Conservation (phyloP, 2,113 vertebrate species). For the Balaeniceps rex region DNA sequence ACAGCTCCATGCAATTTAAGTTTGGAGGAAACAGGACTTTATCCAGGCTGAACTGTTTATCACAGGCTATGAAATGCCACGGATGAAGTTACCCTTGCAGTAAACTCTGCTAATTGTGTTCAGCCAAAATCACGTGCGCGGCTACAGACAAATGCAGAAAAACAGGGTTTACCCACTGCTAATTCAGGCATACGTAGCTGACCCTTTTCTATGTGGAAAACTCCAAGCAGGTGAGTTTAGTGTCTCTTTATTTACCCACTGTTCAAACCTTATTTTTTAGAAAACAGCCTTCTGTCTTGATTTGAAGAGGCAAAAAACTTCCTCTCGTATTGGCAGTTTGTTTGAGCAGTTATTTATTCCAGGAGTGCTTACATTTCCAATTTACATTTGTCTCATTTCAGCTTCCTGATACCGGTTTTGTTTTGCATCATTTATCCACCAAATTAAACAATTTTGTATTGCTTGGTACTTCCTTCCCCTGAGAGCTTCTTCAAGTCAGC, state of each 20-base stretch:
- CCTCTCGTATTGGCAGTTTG: not conserved
- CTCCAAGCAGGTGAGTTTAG: not conserved
- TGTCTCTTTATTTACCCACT: not conserved
- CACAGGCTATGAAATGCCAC: not conserved
- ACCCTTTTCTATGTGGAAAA: not conserved
- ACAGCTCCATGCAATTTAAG: not conserved
- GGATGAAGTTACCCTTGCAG: not conserved
- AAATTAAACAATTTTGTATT: not conserved
- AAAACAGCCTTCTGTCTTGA: not conserved
- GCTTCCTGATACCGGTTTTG: not conserved
- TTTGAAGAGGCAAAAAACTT: not conserved
- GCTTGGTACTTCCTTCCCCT: not conserved
- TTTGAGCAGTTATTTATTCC: not conserved
- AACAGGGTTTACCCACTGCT: not conserved
- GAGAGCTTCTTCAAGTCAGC: not conserved
- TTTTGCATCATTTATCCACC: not conserved
- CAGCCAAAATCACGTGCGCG: not conserved
- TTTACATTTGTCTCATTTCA: not conserved
- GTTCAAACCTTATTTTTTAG: not conserved
- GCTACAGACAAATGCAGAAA: not conserved
- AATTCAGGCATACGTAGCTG: not conserved
- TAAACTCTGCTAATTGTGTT: constrained; percentile 25
- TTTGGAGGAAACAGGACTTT: not conserved
- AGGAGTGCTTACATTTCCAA: not conserved
- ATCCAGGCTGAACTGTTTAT: constrained; percentile 4